Evolutionary conservation across 2,113 vertebrate genomes (phyloP), one percentile per base, ranked within the genome.

Genomic region (Gallinago jamesoni): DNA sequence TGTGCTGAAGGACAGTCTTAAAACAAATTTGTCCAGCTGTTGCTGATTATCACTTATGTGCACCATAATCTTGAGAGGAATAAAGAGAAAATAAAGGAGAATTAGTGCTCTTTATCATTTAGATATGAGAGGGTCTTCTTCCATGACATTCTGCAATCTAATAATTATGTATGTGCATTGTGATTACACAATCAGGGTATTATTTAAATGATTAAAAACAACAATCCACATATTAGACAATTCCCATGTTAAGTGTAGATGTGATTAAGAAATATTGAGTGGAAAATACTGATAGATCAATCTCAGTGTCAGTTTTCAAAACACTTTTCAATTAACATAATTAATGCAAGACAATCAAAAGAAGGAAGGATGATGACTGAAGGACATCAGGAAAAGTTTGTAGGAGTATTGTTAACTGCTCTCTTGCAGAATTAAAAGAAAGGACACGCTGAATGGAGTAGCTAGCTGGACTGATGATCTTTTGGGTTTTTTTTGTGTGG

Each of bases 401-500:
- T 62, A 19, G 24, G 9, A 72, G 16, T 43, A 12, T 4, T 43
- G 6, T 12, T 43, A 56, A 72, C 15, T 31, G n/a, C 11, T 77
- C 5, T 78, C 20, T 31, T 60, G n/a, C 21, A 48, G 45, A 62
- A 75, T 52, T 60, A 25, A 35, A 39, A 43, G 47, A 57, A 35
- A 13, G 3, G 3, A 11, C 14, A 8, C 4, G 14, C 12, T 87
- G 35, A 73, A 56, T 55, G 27, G 27, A 70, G 14, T 33, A 82
- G 27, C 10, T 25, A 62, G 14, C 9, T 67, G 14, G 28, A 62
- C 4, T 56, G 35, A 50, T 45, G 5, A 33, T 50, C 14, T 35
- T 2, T 33, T 48, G 14, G 2, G 0, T 4, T 13, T 4, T 13
- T 43, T 55, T 48, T 47, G 39, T 39, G 47, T 20, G 6, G 1